These are phyloP conservation scores for Atlantisia rogersi DNA, from an alignment of 2,113 vertebrate genomes.

Conservation along the genomic window DNA sequence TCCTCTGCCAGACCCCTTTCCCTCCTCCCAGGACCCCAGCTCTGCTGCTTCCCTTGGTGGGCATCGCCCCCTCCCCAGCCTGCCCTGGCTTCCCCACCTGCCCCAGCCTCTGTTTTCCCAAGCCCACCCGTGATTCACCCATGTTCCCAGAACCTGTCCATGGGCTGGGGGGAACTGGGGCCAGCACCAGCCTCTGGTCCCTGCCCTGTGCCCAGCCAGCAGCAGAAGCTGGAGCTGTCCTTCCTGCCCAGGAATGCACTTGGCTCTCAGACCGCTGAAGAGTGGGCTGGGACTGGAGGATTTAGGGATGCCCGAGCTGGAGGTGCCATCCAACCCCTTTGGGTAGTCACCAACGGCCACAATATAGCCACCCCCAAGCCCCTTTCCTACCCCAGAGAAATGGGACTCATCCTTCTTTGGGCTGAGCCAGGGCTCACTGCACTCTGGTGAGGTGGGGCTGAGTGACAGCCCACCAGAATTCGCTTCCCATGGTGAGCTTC, in stretches of 20 bases:
- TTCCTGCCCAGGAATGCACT: not conserved
- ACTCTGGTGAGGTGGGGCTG: not conserved
- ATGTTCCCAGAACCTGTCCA: accelerated
- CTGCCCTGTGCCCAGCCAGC: not conserved
- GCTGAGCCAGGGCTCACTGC: not conserved
- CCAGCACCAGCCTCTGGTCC: not conserved
- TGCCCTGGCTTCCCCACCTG: not conserved
- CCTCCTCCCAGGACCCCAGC: not conserved
- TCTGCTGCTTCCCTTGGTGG: not conserved
- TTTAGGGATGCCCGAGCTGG: not conserved
- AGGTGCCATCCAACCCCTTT: not conserved
- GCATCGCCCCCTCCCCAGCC: accelerated
- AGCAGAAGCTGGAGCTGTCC: not conserved
- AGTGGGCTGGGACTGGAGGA: accelerated
- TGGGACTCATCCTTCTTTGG: not conserved
- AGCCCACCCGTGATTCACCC: not conserved
- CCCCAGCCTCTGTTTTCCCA: not conserved
- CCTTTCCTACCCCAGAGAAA: not conserved
- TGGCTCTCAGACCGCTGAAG: not conserved
- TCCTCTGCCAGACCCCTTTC: not conserved
- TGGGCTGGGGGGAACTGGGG: not conserved
- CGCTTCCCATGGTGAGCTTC: accelerated
- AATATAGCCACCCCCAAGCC: accelerated
- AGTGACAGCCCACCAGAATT: not conserved
- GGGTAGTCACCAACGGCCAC: not conserved